Evolutionary conservation across 2,888 invertebrate genomes (phyloP), one percentile per base, ranked within the genome.

Genomic region (Acleris cristana): DNA sequence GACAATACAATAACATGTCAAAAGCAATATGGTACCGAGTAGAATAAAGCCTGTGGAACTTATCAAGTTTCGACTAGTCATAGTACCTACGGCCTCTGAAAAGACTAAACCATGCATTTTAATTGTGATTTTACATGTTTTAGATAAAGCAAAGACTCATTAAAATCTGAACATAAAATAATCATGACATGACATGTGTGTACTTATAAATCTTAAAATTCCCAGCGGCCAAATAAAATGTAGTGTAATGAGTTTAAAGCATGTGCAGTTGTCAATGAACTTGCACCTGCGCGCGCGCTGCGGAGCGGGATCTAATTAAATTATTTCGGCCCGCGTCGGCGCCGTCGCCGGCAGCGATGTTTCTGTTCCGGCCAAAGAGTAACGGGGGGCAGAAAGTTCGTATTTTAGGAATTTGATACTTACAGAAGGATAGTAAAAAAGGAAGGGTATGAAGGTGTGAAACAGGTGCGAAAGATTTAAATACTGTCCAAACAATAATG

Each of bases 291-390:
- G 59, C 59, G 64, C 61, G 69, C 73, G 60, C 69, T 79, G 79
- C 81, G 79, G 78, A 79, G 75, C 16, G 65, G 52, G 73, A 76
- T 70, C 73, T 87, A 84, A 87, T 87, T 85, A 83, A 83, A 86
- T 87, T 85, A 86, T 87, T 85, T 82, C 76, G 80, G 76, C 79
- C 80, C 72, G 75, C 76, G 73, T 71, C 73, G 75, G 79, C 40
- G 70, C 76, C 4, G 75, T 58, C 76, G 85, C 86, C 79, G 65
- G 80, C 74, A 80, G 86, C 84, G 69, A 70, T 74, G 65, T 73
- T 65, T 70, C 72, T 64, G 61, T 70, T 54, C 52, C 62, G 45
- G n/a, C 8, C 79, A 80, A 57, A 77, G 80, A 81, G 6, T 71
- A 55, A 23, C 1, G 18, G 2, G 14, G 51, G 0, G 19, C 21